phyloP scores from a whole-genome alignment of 2,797 vertebrate species.

The Gymnopithys bicolor region DNA sequence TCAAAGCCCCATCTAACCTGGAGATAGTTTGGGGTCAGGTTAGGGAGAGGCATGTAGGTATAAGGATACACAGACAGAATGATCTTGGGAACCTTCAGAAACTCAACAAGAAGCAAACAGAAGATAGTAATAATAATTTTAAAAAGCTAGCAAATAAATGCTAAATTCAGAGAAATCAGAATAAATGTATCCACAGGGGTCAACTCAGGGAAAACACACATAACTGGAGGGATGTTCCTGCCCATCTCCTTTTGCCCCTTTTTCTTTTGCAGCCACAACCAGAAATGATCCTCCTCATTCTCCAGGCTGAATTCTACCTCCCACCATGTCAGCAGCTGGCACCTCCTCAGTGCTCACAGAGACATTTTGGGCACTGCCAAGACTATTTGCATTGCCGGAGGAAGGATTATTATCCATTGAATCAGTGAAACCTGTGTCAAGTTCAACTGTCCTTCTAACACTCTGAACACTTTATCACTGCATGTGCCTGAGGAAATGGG shows the following conservation, averaged over 20 bases:
- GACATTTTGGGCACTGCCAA: not conserved
- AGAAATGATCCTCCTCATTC: not conserved
- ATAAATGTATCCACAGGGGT: not conserved
- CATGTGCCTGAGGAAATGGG: not conserved
- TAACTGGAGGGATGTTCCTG: not conserved
- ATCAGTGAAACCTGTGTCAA: slow-evolving; percentile 19
- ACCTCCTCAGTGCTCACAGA: slow-evolving; percentile 2
- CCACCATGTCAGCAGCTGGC: not conserved
- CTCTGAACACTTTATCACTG: not conserved
- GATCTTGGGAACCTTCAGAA: not conserved
- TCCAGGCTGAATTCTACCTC: not conserved
- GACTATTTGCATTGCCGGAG: not conserved
- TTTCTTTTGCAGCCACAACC: not conserved
- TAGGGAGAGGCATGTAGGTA: not conserved
- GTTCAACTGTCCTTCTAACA: slow-evolving; percentile 5
- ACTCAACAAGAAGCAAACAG: not conserved
- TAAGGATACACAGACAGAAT: rapidly evolving
- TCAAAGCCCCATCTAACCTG: not conserved
- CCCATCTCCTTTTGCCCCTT: not conserved
- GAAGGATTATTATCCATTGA: slow-evolving; percentile 31
- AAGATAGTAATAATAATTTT: not conserved
- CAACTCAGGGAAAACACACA: not conserved
- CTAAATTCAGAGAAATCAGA: not conserved
- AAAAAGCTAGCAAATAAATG: not conserved
- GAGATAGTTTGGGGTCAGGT: not conserved